Evolutionary conservation across 2,797 vertebrate genomes (phyloP).

Genomic region (Salarias fasciatus): DNA sequence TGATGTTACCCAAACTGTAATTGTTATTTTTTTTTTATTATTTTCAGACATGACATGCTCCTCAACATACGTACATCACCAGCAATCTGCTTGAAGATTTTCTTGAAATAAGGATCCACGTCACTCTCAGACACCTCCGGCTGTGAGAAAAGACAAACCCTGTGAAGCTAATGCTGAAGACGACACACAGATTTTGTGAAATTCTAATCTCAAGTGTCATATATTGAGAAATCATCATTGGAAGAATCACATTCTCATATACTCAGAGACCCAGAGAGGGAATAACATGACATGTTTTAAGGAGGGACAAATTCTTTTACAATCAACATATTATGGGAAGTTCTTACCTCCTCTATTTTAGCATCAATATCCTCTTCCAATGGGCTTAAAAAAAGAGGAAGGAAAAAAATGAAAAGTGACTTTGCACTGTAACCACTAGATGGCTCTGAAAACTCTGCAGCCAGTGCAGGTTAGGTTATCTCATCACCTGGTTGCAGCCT

Average conservation of each 20-base stretch:
- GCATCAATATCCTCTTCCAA: slow-evolving; percentile 85
- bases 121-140: slow-evolving; percentile 82
- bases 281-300: no score
- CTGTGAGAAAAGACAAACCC: slow-evolving; percentile 62
- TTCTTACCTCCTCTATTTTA: slow-evolving; percentile 86
- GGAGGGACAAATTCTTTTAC: no score
- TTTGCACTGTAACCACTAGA: slow-evolving; percentile 28
- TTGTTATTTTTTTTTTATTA: neutral
- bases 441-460: slow-evolving; percentile 5
- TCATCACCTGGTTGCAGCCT: slow-evolving; percentile 68
- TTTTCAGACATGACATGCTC: neutral
- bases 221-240: neutral
- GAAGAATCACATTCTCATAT: neutral
- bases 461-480: neutral
- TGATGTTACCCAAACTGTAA: neutral
- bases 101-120: slow-evolving; percentile 87
- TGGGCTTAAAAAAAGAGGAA: slow-evolving; percentile 70
- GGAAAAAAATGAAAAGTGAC: neutral
- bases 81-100: slow-evolving; percentile 86
- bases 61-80: slow-evolving; percentile 86
- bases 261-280: neutral
- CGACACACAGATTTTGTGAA: neutral
- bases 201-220: no score
- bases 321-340: no score
- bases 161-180: no score